These are phyloP conservation scores for Coptodon rendalli DNA, from an alignment of 2,113 vertebrate species.

Conservation along the genomic window DNA sequence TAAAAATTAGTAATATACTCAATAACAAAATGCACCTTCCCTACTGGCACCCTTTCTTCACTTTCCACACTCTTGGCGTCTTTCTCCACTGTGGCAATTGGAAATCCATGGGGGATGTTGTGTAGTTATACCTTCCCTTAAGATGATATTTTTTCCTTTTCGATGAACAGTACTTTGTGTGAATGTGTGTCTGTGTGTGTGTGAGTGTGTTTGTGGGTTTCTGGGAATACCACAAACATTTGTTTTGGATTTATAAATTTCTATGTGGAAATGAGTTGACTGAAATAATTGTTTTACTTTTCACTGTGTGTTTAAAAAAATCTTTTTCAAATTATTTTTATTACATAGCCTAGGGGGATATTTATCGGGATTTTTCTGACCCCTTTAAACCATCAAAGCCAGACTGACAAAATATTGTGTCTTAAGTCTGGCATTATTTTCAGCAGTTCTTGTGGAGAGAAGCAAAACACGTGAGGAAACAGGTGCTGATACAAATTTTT, in stretches of 20 bases:
- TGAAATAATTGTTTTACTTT: background rate
- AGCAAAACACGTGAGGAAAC: background rate
- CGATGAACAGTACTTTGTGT: background rate
- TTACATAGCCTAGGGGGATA: background rate
- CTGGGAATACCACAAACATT: background rate
- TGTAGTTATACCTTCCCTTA: conserved; percentile 39
- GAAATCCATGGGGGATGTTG: conserved; percentile 52
- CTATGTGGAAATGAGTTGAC: background rate
- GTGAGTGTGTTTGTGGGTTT: fast-evolving
- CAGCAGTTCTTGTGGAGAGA: background rate
- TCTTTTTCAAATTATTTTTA: background rate
- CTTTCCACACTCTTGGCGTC: conserved; percentile 44
- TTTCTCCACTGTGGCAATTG: conserved; percentile 49
- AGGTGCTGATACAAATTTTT: no score
- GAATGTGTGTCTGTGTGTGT: background rate
- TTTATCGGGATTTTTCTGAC: background rate
- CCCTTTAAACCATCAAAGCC: background rate
- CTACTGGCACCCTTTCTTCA: conserved; percentile 36
- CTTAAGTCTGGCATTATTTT: background rate
- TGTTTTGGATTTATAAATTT: background rate
- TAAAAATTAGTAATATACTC: conserved; percentile 61
- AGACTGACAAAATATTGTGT: background rate
- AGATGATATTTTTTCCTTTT: conserved; percentile 29
- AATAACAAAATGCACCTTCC: conserved; percentile 54
- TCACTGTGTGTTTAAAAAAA: background rate